A percentile compares a stretch with the other conserved stretches of the same genome.
These are phyloP conservation scores for Strigamia crassipes DNA, from an alignment of 2,888 invertebrate species.

Conservation along the genomic window DNA sequence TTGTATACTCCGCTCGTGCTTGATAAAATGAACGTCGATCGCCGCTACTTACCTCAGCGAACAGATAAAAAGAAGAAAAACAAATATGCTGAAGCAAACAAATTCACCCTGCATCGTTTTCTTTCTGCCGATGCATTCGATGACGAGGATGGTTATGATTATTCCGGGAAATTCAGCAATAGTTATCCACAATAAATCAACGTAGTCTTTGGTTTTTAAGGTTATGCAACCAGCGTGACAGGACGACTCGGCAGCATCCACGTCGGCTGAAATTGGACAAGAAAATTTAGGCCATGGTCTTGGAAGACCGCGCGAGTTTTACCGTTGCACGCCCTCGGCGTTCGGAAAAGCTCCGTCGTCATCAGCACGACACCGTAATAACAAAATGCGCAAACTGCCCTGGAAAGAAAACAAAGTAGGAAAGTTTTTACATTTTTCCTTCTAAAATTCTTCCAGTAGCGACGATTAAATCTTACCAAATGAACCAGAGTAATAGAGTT, in stretches of 20 bases:
- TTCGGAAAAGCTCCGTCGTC: constrained; percentile 89
- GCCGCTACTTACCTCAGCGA: constrained; percentile 63
- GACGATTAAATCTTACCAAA: constrained; percentile 68
- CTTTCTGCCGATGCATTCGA: constrained; percentile 87
- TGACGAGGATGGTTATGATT: constrained; percentile 83
- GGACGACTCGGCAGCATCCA: neutral
- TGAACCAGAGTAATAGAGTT: constrained; percentile 86
- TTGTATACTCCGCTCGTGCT: too few species aligned
- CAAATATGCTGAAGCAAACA: constrained; percentile 74
- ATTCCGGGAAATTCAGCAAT: constrained; percentile 93
- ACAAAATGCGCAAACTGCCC: constrained; percentile 92
- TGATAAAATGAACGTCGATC: too few species aligned
- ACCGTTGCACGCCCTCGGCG: constrained; percentile 61
- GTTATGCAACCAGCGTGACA: constrained; percentile 60
- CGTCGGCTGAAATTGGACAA: neutral
- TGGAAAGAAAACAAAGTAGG: constrained; percentile 59
- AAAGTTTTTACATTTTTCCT: too few species aligned
- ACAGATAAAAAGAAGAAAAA: constrained; percentile 72
- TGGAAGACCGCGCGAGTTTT: too few species aligned
- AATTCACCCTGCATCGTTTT: constrained; percentile 94
- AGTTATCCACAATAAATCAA: constrained; percentile 91
- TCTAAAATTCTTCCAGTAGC: too few species aligned
- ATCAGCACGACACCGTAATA: constrained; percentile 93
- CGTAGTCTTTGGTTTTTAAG: constrained; percentile 83
- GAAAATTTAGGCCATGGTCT: too few species aligned